A percentile compares a stretch with the other conserved stretches of the same genome.
Evolutionary conservation across 1,140 invertebrate species (phyloP).

Genomic region (Cataglyphis hispanica): DNA sequence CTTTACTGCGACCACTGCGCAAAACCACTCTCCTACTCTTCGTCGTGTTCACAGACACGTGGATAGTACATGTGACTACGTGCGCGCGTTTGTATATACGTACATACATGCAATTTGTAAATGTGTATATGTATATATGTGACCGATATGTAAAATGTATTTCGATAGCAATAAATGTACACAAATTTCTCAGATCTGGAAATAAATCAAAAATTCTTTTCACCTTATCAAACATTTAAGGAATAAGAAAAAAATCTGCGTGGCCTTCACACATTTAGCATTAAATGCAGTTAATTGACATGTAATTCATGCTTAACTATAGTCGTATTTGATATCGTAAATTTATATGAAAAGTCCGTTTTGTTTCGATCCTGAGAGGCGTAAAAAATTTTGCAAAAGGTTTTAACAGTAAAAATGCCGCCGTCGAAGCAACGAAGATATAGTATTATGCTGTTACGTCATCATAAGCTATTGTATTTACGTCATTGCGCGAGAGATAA

Average conservation of each 20-base stretch:
- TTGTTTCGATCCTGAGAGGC: not conserved
- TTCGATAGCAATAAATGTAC: slow-evolving; percentile 31
- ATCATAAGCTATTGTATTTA: slow-evolving; percentile 20
- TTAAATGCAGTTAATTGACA: slow-evolving; percentile 13
- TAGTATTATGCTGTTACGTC: slow-evolving; percentile 16
- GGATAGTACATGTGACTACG: not conserved
- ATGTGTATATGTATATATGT: not conserved
- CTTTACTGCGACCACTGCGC: not conserved
- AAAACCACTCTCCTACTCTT: not conserved
- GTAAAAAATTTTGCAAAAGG: not conserved
- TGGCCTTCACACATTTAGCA: not conserved
- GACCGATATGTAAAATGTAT: slow-evolving; percentile 7
- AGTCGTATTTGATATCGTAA: not conserved
- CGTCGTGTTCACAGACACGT: slow-evolving; percentile 32
- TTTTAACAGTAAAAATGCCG: not conserved
- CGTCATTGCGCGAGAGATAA: slow-evolving; percentile 44
- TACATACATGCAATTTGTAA: not conserved
- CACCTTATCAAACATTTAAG: not conserved
- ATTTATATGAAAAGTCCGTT: not conserved
- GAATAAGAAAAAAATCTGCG: not conserved
- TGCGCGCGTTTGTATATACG: not conserved
- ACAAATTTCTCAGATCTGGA: slow-evolving; percentile 1
- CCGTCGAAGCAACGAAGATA: not conserved
- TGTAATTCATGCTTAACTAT: not conserved
- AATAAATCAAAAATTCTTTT: slow-evolving; percentile 11